A percentile compares a stretch with the other conserved stretches of the same genome.
phyloP scores from a whole-genome alignment of 2,797 vertebrate genomes.

The Bovichtus variegatus region DNA sequence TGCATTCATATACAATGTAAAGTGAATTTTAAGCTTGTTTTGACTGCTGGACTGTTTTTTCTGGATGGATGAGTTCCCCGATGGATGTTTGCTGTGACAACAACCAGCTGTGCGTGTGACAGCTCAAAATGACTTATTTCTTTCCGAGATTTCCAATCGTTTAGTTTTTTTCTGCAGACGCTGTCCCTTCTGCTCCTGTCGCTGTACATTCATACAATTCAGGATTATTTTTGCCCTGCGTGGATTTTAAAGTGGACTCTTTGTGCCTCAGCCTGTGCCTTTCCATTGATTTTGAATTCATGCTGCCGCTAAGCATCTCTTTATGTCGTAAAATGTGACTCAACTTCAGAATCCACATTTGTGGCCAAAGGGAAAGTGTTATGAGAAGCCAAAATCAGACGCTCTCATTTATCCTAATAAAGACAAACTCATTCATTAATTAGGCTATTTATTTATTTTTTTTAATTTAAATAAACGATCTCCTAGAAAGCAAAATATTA shows the following conservation, averaged over 20 bases:
- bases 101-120: not conserved
- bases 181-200: not conserved
- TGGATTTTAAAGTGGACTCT: not conserved
- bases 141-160: not conserved
- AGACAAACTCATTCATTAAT: no score
- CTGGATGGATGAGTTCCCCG: not conserved
- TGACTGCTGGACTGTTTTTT: not conserved
- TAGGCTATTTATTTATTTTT: no score
- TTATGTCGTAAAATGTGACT: not conserved
- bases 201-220: not conserved
- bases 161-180: not conserved
- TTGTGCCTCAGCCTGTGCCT: not conserved
- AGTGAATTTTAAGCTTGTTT: not conserved
- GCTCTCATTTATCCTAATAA: no score
- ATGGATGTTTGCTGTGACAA: constrained; percentile 3
- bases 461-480: not conserved
- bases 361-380: not conserved
- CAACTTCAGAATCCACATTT: not conserved
- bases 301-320: not conserved
- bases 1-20: not conserved
- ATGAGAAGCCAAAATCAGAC: no score
- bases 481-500: not conserved
- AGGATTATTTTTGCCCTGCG: not conserved
- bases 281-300: no score
- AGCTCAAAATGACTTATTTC: not conserved